Evolutionary conservation across 2,888 invertebrate species (phyloP).

Genomic region (Drosophila demipolita): DNA sequence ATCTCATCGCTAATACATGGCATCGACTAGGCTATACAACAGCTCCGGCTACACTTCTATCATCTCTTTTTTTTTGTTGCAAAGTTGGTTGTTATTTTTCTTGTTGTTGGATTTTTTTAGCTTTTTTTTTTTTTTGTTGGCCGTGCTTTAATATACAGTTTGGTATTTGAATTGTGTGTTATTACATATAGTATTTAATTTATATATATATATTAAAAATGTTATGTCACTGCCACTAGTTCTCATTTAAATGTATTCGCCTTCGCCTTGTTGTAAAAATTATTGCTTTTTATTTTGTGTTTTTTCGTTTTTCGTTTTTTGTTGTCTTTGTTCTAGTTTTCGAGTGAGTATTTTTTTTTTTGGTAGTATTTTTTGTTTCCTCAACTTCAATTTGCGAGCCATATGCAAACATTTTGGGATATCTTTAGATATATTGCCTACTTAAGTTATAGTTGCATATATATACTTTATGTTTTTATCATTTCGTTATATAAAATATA

Average conservation of each 20-base stretch:
- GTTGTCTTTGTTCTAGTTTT: constrained; percentile 1
- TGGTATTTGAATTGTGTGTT: constrained; percentile 8
- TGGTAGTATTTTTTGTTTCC: constrained; percentile 35
- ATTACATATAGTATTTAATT: constrained; percentile 15
- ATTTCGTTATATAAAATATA: constrained; percentile 69
- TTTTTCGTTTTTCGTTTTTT: not conserved
- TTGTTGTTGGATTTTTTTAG: constrained; percentile 4
- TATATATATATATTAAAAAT: constrained; percentile 52
- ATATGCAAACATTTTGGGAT: constrained; percentile 71
- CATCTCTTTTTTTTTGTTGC: not conserved
- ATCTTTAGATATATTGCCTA: constrained; percentile 66
- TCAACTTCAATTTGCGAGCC: constrained; percentile 71
- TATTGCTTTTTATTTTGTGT: constrained; percentile 69
- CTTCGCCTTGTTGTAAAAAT: constrained; percentile 65
- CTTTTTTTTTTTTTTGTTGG: constrained; percentile 25
- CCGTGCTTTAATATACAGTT: constrained; percentile 58
- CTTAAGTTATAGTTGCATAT: constrained; percentile 64
- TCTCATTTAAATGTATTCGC: constrained; percentile 54
- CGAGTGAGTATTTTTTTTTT: constrained; percentile 31
- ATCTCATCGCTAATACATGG: constrained; percentile 36
- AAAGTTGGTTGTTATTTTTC: constrained; percentile 2
- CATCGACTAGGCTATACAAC: constrained; percentile 42
- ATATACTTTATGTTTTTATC: constrained; percentile 48
- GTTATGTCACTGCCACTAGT: constrained; percentile 75
- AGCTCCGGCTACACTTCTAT: constrained; percentile 19